Base-by-base conservation (phyloP, 2,888 invertebrate genomes). In the Chorisops tibialis region DNA sequence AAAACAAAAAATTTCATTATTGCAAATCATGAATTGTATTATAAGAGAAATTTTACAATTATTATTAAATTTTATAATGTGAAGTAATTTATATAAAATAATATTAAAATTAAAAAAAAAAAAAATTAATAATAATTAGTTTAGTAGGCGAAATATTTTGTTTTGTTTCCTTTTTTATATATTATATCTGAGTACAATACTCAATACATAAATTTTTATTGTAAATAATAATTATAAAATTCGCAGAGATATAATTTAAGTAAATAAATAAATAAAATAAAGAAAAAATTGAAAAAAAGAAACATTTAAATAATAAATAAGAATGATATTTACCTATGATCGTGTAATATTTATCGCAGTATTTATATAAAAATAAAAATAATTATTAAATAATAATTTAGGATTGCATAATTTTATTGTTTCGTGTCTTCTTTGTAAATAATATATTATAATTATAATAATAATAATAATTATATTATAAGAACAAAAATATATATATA, bases 331-430 rank as follows among this genome's bases (percentile, higher is more conserved):
- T 41, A 54, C 22, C 54, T 18, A 43, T 43, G 45, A 45, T 56
- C 56, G 45, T 56, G 56, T 56, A 56, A 56, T 56, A 56, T 56
- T 56, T 43, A 56, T 56, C 45, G 30, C 43, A 56, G 30, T 56
- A 56, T 56, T 56, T 56, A 56, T 56, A 56, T 24, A 41, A 16
- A 50, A 49, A 50, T 6, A 19, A 38, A 38, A 18, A 35, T 14
- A 50, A 52, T 39, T 41, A 14, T n/a, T 41, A 54, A 39, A 24
- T 18, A 19, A 56, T 16, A 56, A 24, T 41, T 54, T 56, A 56
- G 56, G 30, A 56, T 38, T 43, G 50, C 30, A 50, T 50, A 50
- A 50, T 56, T 56, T 56, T 56, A 24, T 43, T 56, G 56, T 43
- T 56, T 39, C n/a, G n/a, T 41, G 54, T 54, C 41, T 35, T 54